Evolutionary conservation across 2,888 invertebrate species (phyloP), one percentile per base, ranked within the genome.

Genomic region (Magallana nippona): DNA sequence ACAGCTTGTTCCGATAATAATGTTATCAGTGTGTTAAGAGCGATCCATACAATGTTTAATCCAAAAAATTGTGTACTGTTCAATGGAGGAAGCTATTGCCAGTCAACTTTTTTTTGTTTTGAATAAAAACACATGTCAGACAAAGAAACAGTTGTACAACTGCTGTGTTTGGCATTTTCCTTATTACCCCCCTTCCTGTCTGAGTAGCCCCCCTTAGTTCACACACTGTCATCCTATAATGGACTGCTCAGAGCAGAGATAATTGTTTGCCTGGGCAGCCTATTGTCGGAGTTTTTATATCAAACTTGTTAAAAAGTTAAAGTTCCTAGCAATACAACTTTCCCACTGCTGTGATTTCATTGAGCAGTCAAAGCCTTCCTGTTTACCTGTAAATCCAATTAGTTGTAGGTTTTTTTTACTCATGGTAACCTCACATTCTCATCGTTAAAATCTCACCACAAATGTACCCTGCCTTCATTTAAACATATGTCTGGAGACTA

Each of bases 361-460:
- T 71, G 32, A 27, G 27, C 15, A 32, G 32, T 71, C 15, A 15
- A 32, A 15, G 27, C 32, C 15, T 71, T 71, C 32, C 15, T 27
- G 22, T 71, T 15, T 71, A 71, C 71, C 71, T 71, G 27, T 71
- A 27, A 60, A 71, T 71, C 32, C 71, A 71, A 71, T 71, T 71
- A 71, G 71, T 71, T 27, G 71, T 27, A 32, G 71, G 71, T 11
- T 71, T 71, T 63, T 71, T 71, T 71, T 27, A 27, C 15, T 71
- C 71, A 15, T 11, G 71, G 71, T 71, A 22, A 13, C 5, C 71
- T 32, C 22, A 13, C 27, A 15, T 71, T 71, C 27, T 71, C 63
- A 32, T 13, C 13, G 71, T 13, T 71, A 22, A 71, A 22, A 71
- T 27, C 71, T 71, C 71, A 71, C 71, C 71, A 71, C 71, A 71